phyloP scores from a whole-genome alignment of 2,797 vertebrate species.

The Sternotherus odoratus region DNA sequence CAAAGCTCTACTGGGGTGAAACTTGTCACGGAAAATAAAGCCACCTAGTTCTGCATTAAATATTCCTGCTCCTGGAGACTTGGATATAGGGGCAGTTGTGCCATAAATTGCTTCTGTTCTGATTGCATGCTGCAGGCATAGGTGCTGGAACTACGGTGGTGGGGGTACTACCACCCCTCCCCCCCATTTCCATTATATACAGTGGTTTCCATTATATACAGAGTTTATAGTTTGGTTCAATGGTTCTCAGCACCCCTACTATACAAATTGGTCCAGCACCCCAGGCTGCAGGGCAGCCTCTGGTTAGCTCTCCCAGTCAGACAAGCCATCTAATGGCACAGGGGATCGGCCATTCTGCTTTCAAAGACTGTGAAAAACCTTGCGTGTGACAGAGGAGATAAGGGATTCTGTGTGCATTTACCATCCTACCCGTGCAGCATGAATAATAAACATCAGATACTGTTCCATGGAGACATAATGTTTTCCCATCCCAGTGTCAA shows the following conservation, averaged over 20 bases:
- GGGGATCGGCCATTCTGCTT: not conserved
- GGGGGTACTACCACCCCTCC: no score
- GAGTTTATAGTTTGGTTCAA: no score
- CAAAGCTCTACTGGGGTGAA: not conserved
- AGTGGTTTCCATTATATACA: no score
- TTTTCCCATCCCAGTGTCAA: not conserved
- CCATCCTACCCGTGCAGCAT: not conserved
- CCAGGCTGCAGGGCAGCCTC: not conserved
- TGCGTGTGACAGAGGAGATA: not conserved
- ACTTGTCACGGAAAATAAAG: not conserved
- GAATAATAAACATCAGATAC: not conserved
- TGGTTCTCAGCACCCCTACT: no score
- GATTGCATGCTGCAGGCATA: not conserved
- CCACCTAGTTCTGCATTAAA: not conserved
- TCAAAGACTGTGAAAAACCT: not conserved
- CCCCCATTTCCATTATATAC: no score
- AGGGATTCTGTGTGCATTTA: not conserved
- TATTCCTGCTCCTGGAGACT: not conserved
- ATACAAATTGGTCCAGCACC: no score
- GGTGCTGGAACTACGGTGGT: no score
- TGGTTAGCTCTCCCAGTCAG: not conserved
- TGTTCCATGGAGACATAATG: not conserved
- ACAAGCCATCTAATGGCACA: not conserved
- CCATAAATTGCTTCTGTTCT: not conserved
- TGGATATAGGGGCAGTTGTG: not conserved